Base-by-base conservation (phyloP, 1,140 invertebrate genomes). In the Pseudomyrmex flavicornis region DNA sequence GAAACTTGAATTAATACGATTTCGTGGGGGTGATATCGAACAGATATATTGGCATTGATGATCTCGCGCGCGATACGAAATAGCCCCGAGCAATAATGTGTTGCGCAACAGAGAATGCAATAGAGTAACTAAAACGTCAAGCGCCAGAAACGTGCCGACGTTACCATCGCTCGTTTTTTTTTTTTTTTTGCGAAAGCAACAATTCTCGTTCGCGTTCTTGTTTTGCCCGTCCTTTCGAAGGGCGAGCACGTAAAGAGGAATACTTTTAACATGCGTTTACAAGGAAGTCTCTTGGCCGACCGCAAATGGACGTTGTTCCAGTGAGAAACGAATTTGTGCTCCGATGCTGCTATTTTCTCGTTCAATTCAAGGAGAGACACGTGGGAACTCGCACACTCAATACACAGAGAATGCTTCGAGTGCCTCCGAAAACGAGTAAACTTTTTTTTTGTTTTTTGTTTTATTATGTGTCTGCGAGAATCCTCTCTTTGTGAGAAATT, bases 1-100 rank as follows among this genome's bases (percentile, higher is more conserved):
- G 76, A 80, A 61, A 48, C 76, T 80, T 72, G 54, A 80, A 72
- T 80, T 80, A 80, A 80, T 80, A 80, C 44, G 66, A 80, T 50
- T 70, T 44, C 3, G 22, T 61, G 48, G n/a, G 35, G 54, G 12
- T 46, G 4, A 17, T 50, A 70, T 70, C n/a, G 13, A 50, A 13
- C 12, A 1, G 44, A 80, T 80, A 70, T 50, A 13, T 7, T 4
- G n/a, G 59, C 20, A 5, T 3, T 1, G 44, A 17, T 17, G 52
- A 79, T 20, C 20, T 17, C 35, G n/a, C 44, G n/a, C 44, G n/a
- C 22, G 8, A 44, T 12, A 35, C 20, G 54, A 48, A 70, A 69
- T 7, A 44, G 5, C 35, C 35, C 35, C 35, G 35, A 35, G 35
- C 35, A 35, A 35, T 35, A 35, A 35, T 35, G 35, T 35, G 35